Evolutionary conservation across 2,797 vertebrate species (phyloP).

Genomic region (Petrocephalus schoutedeni): DNA sequence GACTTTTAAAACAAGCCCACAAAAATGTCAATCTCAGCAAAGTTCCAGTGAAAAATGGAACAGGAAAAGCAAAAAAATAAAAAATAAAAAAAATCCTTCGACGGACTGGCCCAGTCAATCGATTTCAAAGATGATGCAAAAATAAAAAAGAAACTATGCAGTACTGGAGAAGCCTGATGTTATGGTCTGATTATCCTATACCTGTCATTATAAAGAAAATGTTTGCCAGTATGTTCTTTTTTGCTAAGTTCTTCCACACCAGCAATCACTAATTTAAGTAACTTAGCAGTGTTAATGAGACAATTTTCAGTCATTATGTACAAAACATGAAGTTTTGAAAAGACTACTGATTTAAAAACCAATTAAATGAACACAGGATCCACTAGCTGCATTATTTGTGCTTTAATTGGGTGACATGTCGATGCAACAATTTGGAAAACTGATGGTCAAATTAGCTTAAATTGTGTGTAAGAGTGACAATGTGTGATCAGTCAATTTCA

Average conservation of each 20-base stretch:
- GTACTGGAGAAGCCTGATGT: background rate
- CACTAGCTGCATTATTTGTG: background rate
- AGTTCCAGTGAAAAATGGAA: background rate
- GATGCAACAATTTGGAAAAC: background rate
- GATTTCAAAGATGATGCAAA: conserved; percentile 1
- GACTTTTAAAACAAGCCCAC: background rate
- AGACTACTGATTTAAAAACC: background rate
- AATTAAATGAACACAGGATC: background rate
- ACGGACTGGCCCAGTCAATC: background rate
- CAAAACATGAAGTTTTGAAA: background rate
- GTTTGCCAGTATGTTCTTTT: background rate
- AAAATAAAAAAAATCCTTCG: background rate
- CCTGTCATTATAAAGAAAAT: background rate
- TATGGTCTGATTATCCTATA: background rate
- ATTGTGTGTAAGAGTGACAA: background rate
- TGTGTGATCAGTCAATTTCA: background rate
- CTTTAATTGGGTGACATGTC: background rate
- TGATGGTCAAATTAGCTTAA: background rate
- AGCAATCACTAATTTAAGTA: background rate
- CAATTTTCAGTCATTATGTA: background rate
- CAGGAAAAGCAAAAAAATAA: background rate
- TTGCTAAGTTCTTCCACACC: background rate
- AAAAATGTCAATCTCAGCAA: background rate
- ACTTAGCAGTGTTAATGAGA: background rate
- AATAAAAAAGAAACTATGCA: conserved; percentile 1